Evolutionary conservation across 1,140 invertebrate genomes (phyloP).

Genomic region (Drosophila kohkoa): DNA sequence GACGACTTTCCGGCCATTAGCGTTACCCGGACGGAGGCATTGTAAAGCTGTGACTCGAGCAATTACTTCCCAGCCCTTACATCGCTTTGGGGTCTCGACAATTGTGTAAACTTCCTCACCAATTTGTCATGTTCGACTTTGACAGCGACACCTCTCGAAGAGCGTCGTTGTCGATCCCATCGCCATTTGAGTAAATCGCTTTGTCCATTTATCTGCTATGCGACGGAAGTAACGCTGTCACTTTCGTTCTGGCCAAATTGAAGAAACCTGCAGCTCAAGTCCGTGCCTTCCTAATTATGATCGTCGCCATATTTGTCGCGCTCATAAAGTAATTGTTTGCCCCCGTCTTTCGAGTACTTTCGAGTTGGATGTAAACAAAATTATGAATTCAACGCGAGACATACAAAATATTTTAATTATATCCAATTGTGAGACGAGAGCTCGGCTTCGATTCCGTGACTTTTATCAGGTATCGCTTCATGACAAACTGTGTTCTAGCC

Average conservation of each 20-base stretch:
- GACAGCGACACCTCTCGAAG: conserved; percentile 38
- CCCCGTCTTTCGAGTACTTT: conserved; percentile 6
- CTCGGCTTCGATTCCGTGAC: conserved; percentile 43
- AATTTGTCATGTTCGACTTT: conserved; percentile 51
- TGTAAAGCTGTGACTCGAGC: conserved; percentile 46
- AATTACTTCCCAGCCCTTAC: conserved; percentile 54
- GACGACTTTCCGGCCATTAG: conserved; percentile 76
- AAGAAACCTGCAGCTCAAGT: not conserved
- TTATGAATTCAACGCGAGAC: conserved; percentile 55
- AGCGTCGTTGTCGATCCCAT: conserved; percentile 36
- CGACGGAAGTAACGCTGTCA: conserved; percentile 71
- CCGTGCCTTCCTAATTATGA: conserved; percentile 65
- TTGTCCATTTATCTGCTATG: conserved; percentile 15
- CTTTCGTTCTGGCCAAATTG: conserved; percentile 59
- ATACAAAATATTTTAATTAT: conserved; percentile 75
- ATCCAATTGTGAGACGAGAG: conserved; percentile 53
- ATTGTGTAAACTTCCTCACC: conserved; percentile 64
- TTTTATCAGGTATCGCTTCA: conserved; percentile 10
- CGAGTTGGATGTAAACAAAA: conserved; percentile 47
- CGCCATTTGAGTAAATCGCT: conserved; percentile 48
- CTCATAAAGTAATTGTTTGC: conserved; percentile 75
- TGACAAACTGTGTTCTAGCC: not conserved
- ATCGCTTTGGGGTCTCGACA: conserved; percentile 10
- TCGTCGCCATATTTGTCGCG: conserved; percentile 65
- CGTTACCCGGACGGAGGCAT: conserved; percentile 35